Percentiles rank a stretch among this genome's conserved stretches.
phyloP scores from a whole-genome alignment of 2,797 vertebrate genomes.

The Anguilla anguilla region DNA sequence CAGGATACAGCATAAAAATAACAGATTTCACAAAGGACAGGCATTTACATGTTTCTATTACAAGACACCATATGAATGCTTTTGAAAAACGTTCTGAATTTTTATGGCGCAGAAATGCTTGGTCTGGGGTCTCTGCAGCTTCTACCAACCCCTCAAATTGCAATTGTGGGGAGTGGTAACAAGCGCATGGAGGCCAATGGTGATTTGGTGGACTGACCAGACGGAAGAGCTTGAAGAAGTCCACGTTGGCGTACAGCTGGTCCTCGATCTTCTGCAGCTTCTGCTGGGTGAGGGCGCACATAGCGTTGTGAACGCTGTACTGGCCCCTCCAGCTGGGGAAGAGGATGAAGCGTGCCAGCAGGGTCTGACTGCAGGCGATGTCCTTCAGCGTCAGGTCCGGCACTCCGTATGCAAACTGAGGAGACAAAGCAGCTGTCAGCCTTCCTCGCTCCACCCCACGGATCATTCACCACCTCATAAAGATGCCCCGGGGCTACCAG shows the following conservation, averaged over 20 bases:
- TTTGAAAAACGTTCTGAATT: neutral
- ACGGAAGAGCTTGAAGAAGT: conserved; percentile 92
- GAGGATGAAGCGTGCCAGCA: conserved; percentile 88
- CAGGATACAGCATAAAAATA: too few relatives aligned
- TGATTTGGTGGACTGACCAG: conserved; percentile 74
- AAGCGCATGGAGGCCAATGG: neutral
- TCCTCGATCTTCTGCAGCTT: conserved; percentile 89
- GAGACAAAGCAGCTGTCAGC: neutral
- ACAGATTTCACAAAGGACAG: too few relatives aligned
- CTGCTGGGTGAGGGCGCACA: conserved; percentile 87
- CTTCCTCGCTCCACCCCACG: neutral
- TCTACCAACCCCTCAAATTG: neutral
- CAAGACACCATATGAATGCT: too few relatives aligned
- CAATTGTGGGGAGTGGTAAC: neutral
- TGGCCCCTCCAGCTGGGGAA: conserved; percentile 81
- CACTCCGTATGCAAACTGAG: conserved; percentile 87
- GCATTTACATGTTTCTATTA: too few relatives aligned
- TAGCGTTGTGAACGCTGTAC: conserved; percentile 78
- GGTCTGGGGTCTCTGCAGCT: neutral
- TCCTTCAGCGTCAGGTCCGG: conserved; percentile 88
- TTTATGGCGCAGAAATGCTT: neutral
- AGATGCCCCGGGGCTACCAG: neutral
- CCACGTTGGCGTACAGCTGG: conserved; percentile 85
- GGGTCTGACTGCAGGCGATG: conserved; percentile 87
- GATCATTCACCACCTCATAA: neutral